A percentile compares a stretch with the other conserved stretches of the same genome.
Evolutionary conservation across 2,888 invertebrate genomes (phyloP).

Genomic region (Proisotoma minuta): DNA sequence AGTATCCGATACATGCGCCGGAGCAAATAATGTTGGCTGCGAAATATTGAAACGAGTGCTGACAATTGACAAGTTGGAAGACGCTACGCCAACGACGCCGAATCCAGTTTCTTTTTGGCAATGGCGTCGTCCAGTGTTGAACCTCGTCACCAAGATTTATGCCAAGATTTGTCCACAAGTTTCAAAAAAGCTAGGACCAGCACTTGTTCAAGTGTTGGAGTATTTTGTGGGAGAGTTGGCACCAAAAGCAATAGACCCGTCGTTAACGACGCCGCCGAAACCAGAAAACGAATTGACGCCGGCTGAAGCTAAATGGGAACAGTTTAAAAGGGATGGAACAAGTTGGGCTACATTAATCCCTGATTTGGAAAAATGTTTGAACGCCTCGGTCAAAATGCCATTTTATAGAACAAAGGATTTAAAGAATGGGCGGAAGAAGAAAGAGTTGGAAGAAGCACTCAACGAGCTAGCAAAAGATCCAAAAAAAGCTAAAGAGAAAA

Average conservation of each 20-base stretch:
- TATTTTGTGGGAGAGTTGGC: neutral
- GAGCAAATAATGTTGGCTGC: too few relatives aligned
- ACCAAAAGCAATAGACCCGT: neutral
- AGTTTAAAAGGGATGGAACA: neutral
- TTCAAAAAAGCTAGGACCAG: neutral
- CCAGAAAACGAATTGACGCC: neutral
- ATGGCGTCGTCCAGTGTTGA: too few relatives aligned
- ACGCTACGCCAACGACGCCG: too few relatives aligned
- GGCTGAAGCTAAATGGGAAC: neutral
- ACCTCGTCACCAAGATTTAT: neutral
- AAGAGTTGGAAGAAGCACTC: conserved; percentile 3
- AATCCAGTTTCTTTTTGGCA: too few relatives aligned
- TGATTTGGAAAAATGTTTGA: conserved; percentile 13
- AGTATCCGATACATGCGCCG: too few relatives aligned
- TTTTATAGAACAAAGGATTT: conserved; percentile 10
- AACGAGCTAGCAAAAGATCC: neutral
- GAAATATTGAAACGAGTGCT: too few relatives aligned
- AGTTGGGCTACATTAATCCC: neutral
- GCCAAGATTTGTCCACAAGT: conserved; percentile 14
- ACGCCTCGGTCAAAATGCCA: conserved; percentile 11
- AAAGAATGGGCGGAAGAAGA: neutral
- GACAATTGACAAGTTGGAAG: too few relatives aligned
- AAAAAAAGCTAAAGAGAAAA: neutral
- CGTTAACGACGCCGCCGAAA: neutral
- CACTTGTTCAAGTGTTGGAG: conserved; percentile 4